A percentile compares a stretch with the other conserved stretches of the same genome.
Conservation (phyloP, 2,797 vertebrate species). For the Manis javanica region DNA sequence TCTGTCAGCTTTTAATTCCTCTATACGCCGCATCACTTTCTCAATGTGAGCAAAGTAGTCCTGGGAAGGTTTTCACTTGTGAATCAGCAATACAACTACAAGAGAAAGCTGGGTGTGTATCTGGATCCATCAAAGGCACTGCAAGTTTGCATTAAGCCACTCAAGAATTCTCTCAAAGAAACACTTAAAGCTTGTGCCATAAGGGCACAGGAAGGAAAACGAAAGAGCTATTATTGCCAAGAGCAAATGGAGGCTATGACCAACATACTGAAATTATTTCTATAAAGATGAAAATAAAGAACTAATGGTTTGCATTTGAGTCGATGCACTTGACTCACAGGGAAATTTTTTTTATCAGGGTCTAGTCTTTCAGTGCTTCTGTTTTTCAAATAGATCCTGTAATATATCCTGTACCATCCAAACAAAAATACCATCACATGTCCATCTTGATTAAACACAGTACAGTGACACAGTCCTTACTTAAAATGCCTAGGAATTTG, state of each 20-base stretch:
- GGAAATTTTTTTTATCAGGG: neutral
- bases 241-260: neutral
- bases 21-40: neutral
- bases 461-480: neutral
- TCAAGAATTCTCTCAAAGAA: conserved; percentile 12
- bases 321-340: neutral
- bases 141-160: neutral
- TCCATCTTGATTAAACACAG: neutral
- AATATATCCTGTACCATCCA: neutral
- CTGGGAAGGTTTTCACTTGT: neutral
- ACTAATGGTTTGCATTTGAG: neutral
- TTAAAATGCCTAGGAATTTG: neutral
- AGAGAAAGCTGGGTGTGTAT: neutral
- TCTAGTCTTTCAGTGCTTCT: neutral
- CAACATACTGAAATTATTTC: conserved; percentile 13
- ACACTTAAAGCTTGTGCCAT: neutral
- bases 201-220: neutral
- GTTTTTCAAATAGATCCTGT: neutral
- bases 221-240: neutral
- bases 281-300: conserved; percentile 50
- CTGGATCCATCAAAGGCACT: neutral
- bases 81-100: neutral
- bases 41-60: neutral
- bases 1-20: neutral
- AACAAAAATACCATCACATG: neutral